Base-by-base conservation (phyloP, 2,888 invertebrate genomes). In the Patella pellucida region DNA sequence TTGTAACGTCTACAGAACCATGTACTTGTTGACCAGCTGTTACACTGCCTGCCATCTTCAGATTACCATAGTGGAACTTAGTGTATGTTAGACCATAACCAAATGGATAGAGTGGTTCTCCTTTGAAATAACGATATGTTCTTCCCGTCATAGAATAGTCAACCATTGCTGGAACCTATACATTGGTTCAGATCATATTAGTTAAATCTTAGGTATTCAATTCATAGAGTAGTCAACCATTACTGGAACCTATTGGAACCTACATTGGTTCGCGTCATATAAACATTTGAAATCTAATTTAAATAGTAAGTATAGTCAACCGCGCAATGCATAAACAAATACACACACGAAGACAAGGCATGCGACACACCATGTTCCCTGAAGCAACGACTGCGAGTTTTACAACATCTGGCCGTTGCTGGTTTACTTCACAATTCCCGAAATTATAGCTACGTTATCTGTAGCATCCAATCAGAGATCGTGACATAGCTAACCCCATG, bases 81-180 rank as follows among this genome's bases (percentile, higher is more conserved):
- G 19, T 23, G 23, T 62, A 62, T 23, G 62, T 62, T 62, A 62
- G 23, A 62, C 62, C 62, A 62, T 62, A 62, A 62, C 62, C 62
- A 62, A 62, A 62, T 62, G 62, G 62, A 62, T 62, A 62, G 19
- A 62, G 23, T 23, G 62, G 62, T 62, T 62, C 19, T 62, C 23
- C 23, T 62, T 19, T 67, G 56, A 50, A 27, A 67, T 72, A 72
- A 15, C 72, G 56, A 27, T 72, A 72, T 3, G 72, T 72, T 50
- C 72, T 56, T 7, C 31, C 72, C 12, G n/a, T 50, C 72, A 72
- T 72, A 12, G 72, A 31, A 51, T 72, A 72, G 72, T 72, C 62
- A 9, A 50, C 67, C 9, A 72, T 72, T n/a, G 56, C 56, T 23
- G 72, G 72, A 23, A 72, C 72, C 72, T 72, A n/a, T n/a, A 31